Conservation (phyloP, 2,888 invertebrate species). For the Clanis bilineata region DNA sequence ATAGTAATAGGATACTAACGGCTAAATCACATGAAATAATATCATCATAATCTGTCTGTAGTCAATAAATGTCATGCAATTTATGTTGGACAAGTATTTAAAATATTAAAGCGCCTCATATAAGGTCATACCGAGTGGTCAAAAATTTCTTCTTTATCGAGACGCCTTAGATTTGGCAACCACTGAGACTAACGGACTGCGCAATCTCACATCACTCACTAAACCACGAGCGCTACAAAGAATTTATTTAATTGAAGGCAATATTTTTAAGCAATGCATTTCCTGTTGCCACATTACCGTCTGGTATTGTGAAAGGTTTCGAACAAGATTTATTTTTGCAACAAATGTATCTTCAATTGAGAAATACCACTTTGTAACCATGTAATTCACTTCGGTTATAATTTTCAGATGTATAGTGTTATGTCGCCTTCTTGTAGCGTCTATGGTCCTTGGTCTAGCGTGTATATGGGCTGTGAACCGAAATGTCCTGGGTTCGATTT, state of each 20-base stretch:
- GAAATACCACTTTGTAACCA: background rate
- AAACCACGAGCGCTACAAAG: background rate
- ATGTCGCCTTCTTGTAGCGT: background rate
- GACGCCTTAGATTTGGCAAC: background rate
- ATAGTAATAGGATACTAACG: no score
- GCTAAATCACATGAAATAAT: no score
- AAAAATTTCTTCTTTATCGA: background rate
- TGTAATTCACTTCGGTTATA: background rate
- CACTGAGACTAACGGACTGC: background rate
- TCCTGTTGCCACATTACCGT: background rate
- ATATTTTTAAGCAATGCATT: constrained; percentile 8
- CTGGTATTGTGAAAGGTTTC: constrained; percentile 1
- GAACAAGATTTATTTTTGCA: background rate
- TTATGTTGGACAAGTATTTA: no score
- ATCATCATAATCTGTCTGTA: no score
- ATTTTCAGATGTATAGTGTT: background rate
- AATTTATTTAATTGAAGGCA: constrained; percentile 1
- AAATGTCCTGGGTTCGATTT: no score
- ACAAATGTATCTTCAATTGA: background rate
- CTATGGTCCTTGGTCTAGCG: no score
- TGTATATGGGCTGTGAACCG: no score
- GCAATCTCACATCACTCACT: background rate
- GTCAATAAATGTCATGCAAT: no score
- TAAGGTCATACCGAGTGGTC: no score
- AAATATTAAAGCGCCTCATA: no score